Percentiles rank a stretch among this genome's conserved stretches.
Evolutionary conservation across 2,888 invertebrate genomes (phyloP).

Genomic region (Rhyacophila evoluta): DNA sequence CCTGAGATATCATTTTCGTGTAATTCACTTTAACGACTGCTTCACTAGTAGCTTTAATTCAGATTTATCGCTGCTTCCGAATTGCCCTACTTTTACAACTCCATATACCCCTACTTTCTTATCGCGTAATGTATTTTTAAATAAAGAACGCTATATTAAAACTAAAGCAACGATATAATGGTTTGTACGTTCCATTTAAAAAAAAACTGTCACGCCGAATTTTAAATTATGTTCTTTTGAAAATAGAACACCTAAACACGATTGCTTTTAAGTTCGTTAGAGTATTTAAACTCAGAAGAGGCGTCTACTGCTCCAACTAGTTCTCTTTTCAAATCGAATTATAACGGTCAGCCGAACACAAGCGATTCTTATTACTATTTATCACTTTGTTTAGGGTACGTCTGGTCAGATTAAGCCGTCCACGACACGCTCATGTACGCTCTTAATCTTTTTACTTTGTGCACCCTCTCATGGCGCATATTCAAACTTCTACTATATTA

Average conservation of each 20-base stretch:
- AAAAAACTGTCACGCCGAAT: too few species aligned
- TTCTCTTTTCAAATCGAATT: conserved; percentile 5
- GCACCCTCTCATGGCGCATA: not conserved
- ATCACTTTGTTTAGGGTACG: conserved; percentile 19
- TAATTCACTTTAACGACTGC: not conserved
- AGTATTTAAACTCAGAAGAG: not conserved
- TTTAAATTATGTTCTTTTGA: too few species aligned
- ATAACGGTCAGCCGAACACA: conserved; percentile 27
- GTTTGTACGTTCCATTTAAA: too few species aligned
- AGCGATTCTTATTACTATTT: conserved; percentile 21
- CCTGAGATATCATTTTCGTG: not conserved
- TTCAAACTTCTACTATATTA: too few species aligned
- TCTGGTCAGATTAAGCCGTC: conserved; percentile 17
- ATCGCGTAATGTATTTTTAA: not conserved
- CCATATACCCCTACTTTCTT: not conserved
- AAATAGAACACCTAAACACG: not conserved
- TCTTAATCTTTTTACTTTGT: not conserved
- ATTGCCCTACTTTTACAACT: not conserved
- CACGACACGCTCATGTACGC: not conserved
- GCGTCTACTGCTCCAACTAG: not conserved
- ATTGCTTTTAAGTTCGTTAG: not conserved
- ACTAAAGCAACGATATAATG: too few species aligned
- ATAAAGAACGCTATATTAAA: too few species aligned
- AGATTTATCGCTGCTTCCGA: not conserved
- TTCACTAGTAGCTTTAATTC: not conserved